phyloP scores from a whole-genome alignment of 1,140 invertebrate genomes.

The Brachionus paranguensis region DNA sequence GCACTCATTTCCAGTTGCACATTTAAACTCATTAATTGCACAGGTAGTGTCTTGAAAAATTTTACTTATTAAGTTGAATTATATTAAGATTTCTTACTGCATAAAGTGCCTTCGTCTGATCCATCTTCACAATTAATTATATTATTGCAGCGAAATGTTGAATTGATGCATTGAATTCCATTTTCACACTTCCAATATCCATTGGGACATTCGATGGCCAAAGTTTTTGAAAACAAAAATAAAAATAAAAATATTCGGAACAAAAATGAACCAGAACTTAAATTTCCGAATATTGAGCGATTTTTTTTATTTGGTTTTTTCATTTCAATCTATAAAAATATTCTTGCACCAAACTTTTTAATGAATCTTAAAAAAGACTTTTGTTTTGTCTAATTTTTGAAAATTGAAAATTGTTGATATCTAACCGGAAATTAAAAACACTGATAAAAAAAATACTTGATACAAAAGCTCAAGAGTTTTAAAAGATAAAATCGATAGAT shows the following conservation, averaged over 20 bases:
- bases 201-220: background rate
- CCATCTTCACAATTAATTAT: slow-evolving; percentile 51
- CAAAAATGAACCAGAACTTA: background rate
- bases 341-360: background rate
- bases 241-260: background rate
- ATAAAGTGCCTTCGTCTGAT: slow-evolving; percentile 48
- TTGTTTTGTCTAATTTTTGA: background rate
- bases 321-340: background rate
- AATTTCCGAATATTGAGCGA: background rate
- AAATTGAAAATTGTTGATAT: background rate
- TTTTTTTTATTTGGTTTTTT: background rate
- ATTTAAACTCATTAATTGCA: background rate
- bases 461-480: background rate
- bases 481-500: background rate
- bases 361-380: background rate
- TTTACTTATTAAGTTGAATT: background rate
- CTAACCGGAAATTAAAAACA: background rate
- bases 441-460: background rate
- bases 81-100: background rate
- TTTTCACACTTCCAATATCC: slow-evolving; percentile 20
- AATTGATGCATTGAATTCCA: slow-evolving; percentile 46
- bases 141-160: slow-evolving; percentile 47
- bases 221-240: background rate
- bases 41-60: background rate
- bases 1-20: background rate